A percentile compares a stretch with the other conserved stretches of the same genome.
Evolutionary conservation across 2,113 vertebrate genomes (phyloP).

Genomic region (Oncorhynchus kisutch): DNA sequence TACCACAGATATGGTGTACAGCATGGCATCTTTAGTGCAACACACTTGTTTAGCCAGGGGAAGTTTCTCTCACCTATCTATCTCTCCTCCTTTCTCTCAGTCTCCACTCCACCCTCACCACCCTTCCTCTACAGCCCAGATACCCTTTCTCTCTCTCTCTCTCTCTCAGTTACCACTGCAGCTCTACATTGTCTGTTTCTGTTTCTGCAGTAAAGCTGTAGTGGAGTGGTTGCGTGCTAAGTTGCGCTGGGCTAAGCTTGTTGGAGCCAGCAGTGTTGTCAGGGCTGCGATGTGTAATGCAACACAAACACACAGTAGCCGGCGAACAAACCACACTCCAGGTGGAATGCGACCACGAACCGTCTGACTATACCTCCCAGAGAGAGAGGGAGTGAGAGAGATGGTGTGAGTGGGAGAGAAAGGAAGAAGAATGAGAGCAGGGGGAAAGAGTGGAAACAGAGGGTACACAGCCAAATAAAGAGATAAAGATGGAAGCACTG

Average conservation of each 20-base stretch:
- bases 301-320: slow-evolving; percentile 63
- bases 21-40: no score
- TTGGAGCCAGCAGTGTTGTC: slow-evolving; percentile 67
- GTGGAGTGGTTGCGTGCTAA: slow-evolving; percentile 18
- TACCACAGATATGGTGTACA: no score
- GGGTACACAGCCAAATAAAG: slow-evolving; percentile 32
- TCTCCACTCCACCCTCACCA: no score
- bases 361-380: background rate
- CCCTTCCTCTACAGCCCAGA: no score
- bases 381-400: background rate
- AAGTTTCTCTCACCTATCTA: background rate
- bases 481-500: slow-evolving; percentile 43
- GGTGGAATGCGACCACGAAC: slow-evolving; percentile 51
- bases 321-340: slow-evolving; percentile 46
- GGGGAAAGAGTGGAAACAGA: slow-evolving; percentile 4
- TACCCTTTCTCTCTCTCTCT: no score
- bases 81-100: no score
- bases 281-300: slow-evolving; percentile 60
- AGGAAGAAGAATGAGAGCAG: no score
- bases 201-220: background rate
- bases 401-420: no score
- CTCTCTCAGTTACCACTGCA: background rate
- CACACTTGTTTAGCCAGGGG: no score
- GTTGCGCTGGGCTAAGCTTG: slow-evolving; percentile 54
- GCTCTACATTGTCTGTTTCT: no score